Base-by-base conservation (phyloP, 1,140 invertebrate species). In the Ceratosolen fusciceps region DNA sequence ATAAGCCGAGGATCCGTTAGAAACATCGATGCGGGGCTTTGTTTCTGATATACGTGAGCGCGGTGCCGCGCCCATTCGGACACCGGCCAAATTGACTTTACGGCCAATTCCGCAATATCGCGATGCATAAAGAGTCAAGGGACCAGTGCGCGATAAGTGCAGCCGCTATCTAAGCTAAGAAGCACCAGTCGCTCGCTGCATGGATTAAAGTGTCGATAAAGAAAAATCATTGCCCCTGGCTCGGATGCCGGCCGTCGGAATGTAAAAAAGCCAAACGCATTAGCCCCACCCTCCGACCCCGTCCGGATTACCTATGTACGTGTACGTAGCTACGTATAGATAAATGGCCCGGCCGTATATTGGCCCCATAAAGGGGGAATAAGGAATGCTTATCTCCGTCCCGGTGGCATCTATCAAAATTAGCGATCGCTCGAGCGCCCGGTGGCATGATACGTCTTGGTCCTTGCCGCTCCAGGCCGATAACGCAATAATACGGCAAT, bases 321-420 rank as follows among this genome's bases (percentile, higher is more conserved):
- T n/a, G n/a, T 60, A 31, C 29, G 0, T 26, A 31, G 29, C 29
- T 2, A 31, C 8, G 34, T 65, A 37, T 65, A 37, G 34, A 65
- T 9, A 65, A 65, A 31, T 4, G 31, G 16, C 34, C 31, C 8
- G 52, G 26, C 43, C 37, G 16, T 60, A n/a, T n/a, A 60, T 74
- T 62, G 58, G 58, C 58, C 26, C 29, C 10, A 31, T 31, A 31
- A 60, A 65, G 21, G 60, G 31, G 34, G 26, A 56, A 37, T 37
- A 37, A 34, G 19, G 19, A 37, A 37, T 37, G 7, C 60, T 31
- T 65, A 65, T 37, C 34, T n/a, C 3, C 19, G 1, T 37, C 60
- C 34, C 60, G 4, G 34, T 3, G 60, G 31, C 19, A 65, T 65
- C 60, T 37, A 65, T 76, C 74, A 68, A 70, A 68, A 70, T 77